phyloP scores from a whole-genome alignment of 2,113 vertebrate species.

The Abramis brama region DNA sequence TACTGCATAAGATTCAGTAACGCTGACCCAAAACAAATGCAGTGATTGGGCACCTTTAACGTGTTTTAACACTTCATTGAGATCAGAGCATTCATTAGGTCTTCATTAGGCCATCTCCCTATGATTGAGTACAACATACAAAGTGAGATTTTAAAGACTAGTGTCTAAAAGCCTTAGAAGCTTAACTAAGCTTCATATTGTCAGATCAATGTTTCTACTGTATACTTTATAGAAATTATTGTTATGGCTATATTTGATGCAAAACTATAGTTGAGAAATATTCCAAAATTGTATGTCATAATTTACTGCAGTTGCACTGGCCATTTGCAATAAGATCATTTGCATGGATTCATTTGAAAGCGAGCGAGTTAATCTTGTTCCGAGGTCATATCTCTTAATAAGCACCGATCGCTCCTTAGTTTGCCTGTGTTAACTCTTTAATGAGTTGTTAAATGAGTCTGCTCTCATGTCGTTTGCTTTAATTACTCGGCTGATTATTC shows the following conservation, averaged over 20 bases:
- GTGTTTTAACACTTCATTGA: slow-evolving; percentile 55
- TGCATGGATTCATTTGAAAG: neutral
- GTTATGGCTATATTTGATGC: neutral
- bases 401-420: slow-evolving; percentile 16
- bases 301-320: neutral
- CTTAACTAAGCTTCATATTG: no score
- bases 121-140: slow-evolving; percentile 5
- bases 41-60: slow-evolving; percentile 35
- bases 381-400: neutral
- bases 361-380: slow-evolving; percentile 5
- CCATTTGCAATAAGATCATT: neutral
- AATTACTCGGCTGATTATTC: slow-evolving; percentile 42
- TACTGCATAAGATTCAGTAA: neutral
- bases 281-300: neutral
- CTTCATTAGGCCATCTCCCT: slow-evolving; percentile 31
- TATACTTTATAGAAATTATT: neutral
- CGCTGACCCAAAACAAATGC: slow-evolving; percentile 27
- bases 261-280: no score
- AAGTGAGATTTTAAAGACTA: neutral
- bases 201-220: neutral
- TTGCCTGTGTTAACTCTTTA: slow-evolving; percentile 39
- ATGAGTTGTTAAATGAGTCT: slow-evolving; percentile 48
- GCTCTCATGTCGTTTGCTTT: slow-evolving; percentile 38
- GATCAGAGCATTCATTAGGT: slow-evolving; percentile 65
- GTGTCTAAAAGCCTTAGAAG: neutral